Conservation (phyloP, 2,113 vertebrate species). For the Spheniscus mendiculus region DNA sequence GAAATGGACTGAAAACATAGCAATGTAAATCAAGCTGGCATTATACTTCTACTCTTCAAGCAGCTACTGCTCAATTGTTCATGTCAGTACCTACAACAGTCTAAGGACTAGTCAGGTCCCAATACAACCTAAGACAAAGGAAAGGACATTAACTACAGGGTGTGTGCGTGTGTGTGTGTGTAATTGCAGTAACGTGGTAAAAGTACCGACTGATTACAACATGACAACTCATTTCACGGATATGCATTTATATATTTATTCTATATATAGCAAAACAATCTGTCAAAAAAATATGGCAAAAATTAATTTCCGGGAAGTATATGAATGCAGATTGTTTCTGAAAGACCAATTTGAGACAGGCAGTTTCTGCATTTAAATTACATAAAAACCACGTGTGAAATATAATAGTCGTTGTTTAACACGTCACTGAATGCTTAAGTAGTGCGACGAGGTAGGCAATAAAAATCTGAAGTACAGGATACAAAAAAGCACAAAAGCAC, state of each 20-base stretch:
- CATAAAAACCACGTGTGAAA: neutral
- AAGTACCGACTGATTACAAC: neutral
- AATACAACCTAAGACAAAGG: neutral
- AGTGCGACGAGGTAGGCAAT: neutral
- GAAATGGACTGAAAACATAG: neutral
- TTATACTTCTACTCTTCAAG: neutral
- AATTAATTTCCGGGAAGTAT: neutral
- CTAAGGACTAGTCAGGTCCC: neutral
- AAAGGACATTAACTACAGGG: neutral
- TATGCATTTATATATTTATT: neutral
- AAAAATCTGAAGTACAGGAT: neutral
- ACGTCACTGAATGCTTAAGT: neutral
- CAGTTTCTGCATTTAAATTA: neutral
- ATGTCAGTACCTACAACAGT: neutral
- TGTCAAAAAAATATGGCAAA: neutral
- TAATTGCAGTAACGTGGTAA: neutral
- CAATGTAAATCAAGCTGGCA: neutral
- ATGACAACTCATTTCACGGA: fast-evolving
- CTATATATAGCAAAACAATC: neutral
- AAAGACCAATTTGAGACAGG: neutral
- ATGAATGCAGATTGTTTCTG: neutral
- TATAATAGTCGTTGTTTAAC: neutral
- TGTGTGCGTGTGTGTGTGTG: neutral
- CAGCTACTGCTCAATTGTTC: neutral
- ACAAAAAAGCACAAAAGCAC: neutral